Evolutionary conservation across 2,888 invertebrate genomes (phyloP), one percentile per base, ranked within the genome.

Genomic region (Drosophila birchii): DNA sequence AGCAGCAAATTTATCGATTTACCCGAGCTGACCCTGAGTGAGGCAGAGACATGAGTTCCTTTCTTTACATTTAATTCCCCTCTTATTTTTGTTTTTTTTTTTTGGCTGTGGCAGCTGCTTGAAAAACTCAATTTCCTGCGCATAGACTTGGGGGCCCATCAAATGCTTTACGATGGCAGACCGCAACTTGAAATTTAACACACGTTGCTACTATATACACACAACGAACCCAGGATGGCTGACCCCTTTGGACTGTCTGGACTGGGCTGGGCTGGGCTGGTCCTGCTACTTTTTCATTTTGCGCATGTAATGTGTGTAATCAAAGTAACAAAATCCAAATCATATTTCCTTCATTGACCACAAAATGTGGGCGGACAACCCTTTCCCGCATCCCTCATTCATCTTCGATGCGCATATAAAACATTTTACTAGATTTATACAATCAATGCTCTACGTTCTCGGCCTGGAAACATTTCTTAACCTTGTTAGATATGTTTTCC

Each of bases 301-400:
- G 82, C 86, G 75, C 84, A 78, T 83, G 83, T 86, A 86, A 85
- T 86, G 85, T 85, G 87, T 89, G 88, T 89, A 89, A 89, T 89
- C 89, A 89, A 83, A 88, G 89, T 88, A 81, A 81, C 87, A 80
- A 85, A 84, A 90, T 89, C 86, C 88, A 91, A 90, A 91, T 91
- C 91, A 90, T 91, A 91, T 91, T 91, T 91, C 91, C 91, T 91
- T 85, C 90, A 90, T 84, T 91, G 90, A 91, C 90, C 91, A 88
- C 90, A 90, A 88, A 81, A 78, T 79, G 74, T 76, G 75, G 62
- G 78, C 59, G 69, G 53, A 20, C 78, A 85, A 85, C 83, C 83
- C 78, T 84, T 84, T 84, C 64, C 59, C 68, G 18, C 23, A 23
- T 36, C 79, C 68, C 68, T 63, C 69, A 56, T 66, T 41, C 69